Evolutionary conservation across 2,888 invertebrate species (phyloP).

Genomic region (Tenthredo scrophulariae): DNA sequence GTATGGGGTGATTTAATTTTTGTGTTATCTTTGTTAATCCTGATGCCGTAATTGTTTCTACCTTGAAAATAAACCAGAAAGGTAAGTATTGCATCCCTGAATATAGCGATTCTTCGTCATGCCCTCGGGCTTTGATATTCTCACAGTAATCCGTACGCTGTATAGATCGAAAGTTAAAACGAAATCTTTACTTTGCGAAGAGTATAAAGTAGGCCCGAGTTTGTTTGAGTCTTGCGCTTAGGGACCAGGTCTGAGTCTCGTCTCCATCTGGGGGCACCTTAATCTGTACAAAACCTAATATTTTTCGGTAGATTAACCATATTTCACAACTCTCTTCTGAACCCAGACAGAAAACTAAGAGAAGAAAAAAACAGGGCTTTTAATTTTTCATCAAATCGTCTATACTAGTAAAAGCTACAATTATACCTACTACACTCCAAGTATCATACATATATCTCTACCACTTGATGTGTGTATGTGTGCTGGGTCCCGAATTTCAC

Average conservation of each 20-base stretch:
- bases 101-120: neutral
- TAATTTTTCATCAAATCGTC: neutral
- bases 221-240: conserved; percentile 35
- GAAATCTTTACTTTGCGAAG: conserved; percentile 7
- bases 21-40: neutral
- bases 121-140: conserved; percentile 14
- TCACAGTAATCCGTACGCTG: conserved; percentile 4
- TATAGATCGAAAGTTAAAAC: conserved; percentile 4
- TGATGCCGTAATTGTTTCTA: conserved; percentile 20
- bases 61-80: neutral
- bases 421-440: neutral
- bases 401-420: neutral
- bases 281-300: conserved; percentile 67
- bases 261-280: conserved; percentile 56
- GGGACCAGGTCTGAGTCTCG: conserved; percentile 57
- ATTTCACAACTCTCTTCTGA: conserved; percentile 61
- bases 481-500: neutral
- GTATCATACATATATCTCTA: neutral
- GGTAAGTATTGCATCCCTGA: neutral
- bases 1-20: conserved; percentile 10
- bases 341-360: conserved; percentile 48
- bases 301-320: conserved; percentile 68
- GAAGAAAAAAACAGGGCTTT: neutral
- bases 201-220: conserved; percentile 4
- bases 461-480: neutral